Conservation (phyloP, 2,888 invertebrate species). For the Serripes groenlandicus region DNA sequence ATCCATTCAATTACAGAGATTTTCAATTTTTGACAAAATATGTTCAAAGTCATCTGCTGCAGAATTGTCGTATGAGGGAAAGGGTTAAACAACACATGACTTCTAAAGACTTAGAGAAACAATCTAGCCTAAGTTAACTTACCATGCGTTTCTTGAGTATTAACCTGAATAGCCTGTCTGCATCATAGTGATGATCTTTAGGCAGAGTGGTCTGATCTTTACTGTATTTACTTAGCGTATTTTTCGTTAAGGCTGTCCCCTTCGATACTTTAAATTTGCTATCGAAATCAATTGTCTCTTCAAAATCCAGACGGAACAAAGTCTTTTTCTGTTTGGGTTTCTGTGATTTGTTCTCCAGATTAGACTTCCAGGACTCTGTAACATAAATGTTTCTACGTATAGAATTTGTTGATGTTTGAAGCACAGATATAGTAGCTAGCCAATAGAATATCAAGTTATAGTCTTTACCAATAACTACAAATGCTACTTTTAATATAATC, state of each 20-base stretch:
- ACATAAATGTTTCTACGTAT: no score
- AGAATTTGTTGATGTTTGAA: no score
- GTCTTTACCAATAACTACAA: no score
- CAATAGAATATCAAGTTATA: no score
- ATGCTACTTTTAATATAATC: no score
- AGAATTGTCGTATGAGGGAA: no score
- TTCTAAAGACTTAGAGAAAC: no score
- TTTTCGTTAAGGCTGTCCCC: slow-evolving; percentile 80
- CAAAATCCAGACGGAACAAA: slow-evolving; percentile 82
- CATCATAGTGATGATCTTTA: slow-evolving; percentile 83
- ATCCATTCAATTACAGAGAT: no score
- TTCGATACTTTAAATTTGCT: slow-evolving; percentile 77
- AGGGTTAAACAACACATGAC: no score
- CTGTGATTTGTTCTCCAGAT: slow-evolving; percentile 6
- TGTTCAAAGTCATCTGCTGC: no score
- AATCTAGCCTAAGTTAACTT: slow-evolving; percentile 37
- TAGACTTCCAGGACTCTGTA: slow-evolving; percentile 50
- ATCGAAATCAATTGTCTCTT: slow-evolving; percentile 81
- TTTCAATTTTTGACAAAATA: no score
- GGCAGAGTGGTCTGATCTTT: slow-evolving; percentile 82
- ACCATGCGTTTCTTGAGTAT: slow-evolving; percentile 80
- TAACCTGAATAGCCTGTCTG: slow-evolving; percentile 79
- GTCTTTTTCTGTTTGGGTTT: slow-evolving; percentile 28
- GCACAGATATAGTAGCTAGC: no score
- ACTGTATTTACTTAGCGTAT: slow-evolving; percentile 82